Evolutionary conservation across 2,888 invertebrate species (phyloP), one percentile per base, ranked within the genome.

Genomic region (Herminia tarsipennalis): DNA sequence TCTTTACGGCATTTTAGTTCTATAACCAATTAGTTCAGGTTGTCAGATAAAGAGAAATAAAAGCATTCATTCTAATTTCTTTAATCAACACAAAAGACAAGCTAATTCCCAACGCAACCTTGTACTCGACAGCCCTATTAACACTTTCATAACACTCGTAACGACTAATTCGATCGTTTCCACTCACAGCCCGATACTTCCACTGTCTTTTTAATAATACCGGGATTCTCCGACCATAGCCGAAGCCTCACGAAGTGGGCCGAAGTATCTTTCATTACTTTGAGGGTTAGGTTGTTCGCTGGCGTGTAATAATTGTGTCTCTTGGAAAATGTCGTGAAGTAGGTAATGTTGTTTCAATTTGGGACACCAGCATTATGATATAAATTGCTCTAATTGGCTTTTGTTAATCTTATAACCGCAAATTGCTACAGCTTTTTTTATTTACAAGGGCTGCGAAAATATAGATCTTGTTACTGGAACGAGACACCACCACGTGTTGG

Each of bases 81-180:
- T n/a, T n/a, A n/a, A n/a, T n/a, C n/a, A n/a, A n/a, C n/a, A n/a
- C n/a, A n/a, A n/a, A n/a, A n/a, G n/a, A n/a, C n/a, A n/a, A n/a
- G n/a, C n/a, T n/a, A 20, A 14, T 3, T 14, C 2, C 3, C 20
- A 9, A 3, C n/a, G 3, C 5, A 13, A 8, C n/a, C 13, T 12
- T 0, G 1, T 32, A 3, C 8, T 6, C 3, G 36, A 3, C 44
- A 43, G n/a, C 47, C 52, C 45, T 46, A 22, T 5, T 2, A 4
- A n/a, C 20, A 2, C n/a, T 28, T 28, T 30, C 3, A 18, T 34
- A 40, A 24, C 33, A 4, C 12, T 37, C 33, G 13, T 46, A 32
- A 34, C 41, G 18, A 44, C 28, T 42, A 45, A 57, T 42, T 34
- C 18, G 28, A 46, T 34, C 37, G 49, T 46, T 41, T 60, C 32